A percentile compares a stretch with the other conserved stretches of the same genome.
Evolutionary conservation across 2,888 invertebrate species (phyloP).

Genomic region (Drosophila peninsularis): DNA sequence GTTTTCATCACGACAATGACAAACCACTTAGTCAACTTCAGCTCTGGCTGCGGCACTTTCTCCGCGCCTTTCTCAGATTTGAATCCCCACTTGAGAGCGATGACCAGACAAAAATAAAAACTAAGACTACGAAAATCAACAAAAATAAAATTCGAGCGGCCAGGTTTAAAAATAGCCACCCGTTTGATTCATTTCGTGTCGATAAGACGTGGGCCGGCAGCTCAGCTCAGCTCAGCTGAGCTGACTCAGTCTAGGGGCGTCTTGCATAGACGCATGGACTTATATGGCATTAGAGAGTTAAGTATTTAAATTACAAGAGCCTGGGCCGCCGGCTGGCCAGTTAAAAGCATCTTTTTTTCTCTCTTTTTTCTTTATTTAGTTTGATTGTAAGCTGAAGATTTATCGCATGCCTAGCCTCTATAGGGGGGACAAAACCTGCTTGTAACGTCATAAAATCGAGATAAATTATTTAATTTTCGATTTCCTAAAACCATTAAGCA

Average conservation of each 20-base stretch:
- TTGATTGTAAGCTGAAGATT: conserved; percentile 72
- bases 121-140: conserved; percentile 4
- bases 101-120: conserved; percentile 50
- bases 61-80: conserved; percentile 62
- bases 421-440: conserved; percentile 62
- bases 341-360: conserved; percentile 35
- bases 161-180: conserved; percentile 50
- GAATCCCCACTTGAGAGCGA: conserved; percentile 65
- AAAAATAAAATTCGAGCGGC: conserved; percentile 24
- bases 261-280: conserved; percentile 18
- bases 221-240: conserved; percentile 29
- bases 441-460: conserved; percentile 78
- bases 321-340: conserved; percentile 11
- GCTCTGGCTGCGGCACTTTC: conserved; percentile 53
- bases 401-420: conserved; percentile 54
- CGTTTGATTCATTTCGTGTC: conserved; percentile 42
- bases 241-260: conserved; percentile 40
- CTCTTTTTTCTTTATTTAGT: conserved; percentile 34
- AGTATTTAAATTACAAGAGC: conserved; percentile 47
- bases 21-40: conserved; percentile 58
- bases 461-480: conserved; percentile 79
- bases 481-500: conserved; percentile 79
- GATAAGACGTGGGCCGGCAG: conserved; percentile 58
- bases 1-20: conserved; percentile 60
- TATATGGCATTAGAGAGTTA: conserved; percentile 49